A percentile compares a stretch with the other conserved stretches of the same genome.
Evolutionary conservation across 2,888 invertebrate genomes (phyloP).

Genomic region (Pardosa pseudoannulata): DNA sequence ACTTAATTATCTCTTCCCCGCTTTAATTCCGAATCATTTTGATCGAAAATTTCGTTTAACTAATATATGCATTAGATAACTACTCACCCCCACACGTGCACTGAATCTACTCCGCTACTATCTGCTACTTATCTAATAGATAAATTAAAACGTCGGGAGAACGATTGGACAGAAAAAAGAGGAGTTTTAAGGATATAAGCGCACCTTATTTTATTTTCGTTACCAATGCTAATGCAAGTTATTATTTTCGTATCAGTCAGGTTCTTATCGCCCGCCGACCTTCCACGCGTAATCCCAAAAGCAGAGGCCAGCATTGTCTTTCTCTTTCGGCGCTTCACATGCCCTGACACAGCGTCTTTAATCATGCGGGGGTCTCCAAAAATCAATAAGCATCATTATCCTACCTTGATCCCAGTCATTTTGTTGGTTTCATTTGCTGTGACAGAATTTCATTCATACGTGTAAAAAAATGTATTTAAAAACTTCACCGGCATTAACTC

Average conservation of each 20-base stretch:
- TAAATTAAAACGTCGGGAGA: neutral
- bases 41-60: neutral
- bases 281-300: neutral
- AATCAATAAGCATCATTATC: slow-evolving; percentile 15
- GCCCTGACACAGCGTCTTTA: neutral
- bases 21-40: neutral
- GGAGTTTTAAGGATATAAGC: neutral
- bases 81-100: neutral
- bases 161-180: neutral
- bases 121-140: neutral
- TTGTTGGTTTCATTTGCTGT: slow-evolving; percentile 10
- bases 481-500: neutral
- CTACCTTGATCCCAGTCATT: slow-evolving; percentile 9
- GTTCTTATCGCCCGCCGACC: neutral
- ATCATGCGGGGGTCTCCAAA: neutral
- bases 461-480: slow-evolving; percentile 1
- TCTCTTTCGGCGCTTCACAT: neutral
- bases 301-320: neutral
- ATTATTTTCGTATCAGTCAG: slow-evolving; percentile 10
- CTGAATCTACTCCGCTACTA: neutral
- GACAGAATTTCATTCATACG: neutral
- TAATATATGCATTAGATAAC: slow-evolving; percentile 15
- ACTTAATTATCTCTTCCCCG: neutral
- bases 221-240: slow-evolving; percentile 10
- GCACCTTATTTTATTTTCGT: slow-evolving; percentile 13